phyloP scores from a whole-genome alignment of 2,888 invertebrate genomes.

The Dione vanillae region DNA sequence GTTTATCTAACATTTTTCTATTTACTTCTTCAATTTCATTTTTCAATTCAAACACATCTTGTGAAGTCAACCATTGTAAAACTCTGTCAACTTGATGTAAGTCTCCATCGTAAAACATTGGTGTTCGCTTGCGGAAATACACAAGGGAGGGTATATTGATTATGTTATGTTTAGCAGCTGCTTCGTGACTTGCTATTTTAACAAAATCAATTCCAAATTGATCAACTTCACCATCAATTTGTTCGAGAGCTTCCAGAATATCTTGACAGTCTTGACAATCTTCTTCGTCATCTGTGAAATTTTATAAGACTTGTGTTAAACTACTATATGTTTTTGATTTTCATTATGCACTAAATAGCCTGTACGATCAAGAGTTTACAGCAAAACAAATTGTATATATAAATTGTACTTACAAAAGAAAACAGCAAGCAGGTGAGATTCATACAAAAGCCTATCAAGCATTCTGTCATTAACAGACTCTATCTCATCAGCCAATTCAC shows the following conservation, averaged over 20 bases:
- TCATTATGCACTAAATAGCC: no score
- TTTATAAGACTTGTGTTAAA: not conserved
- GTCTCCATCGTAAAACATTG: conserved; percentile 95
- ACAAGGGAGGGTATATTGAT: conserved; percentile 93
- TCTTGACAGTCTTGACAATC: conserved; percentile 96
- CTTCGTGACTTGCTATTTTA: conserved; percentile 92
- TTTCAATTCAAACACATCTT: conserved; percentile 97
- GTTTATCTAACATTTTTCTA: conserved; percentile 97
- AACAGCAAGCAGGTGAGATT: conserved; percentile 94
- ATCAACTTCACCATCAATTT: conserved; percentile 97
- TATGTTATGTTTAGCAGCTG: conserved; percentile 92
- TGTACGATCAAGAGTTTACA: not conserved
- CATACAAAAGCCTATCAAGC: conserved; percentile 92
- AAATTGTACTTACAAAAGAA: conserved; percentile 90
- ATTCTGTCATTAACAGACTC: conserved; percentile 96
- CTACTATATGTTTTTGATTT: no score
- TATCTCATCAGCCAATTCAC: conserved; percentile 96
- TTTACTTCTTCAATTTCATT: conserved; percentile 99
- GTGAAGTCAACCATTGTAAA: conserved; percentile 95
- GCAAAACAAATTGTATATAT: no score
- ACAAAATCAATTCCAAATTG: conserved; percentile 97
- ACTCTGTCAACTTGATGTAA: conserved; percentile 93
- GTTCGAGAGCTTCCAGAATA: conserved; percentile 94
- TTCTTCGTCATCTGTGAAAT: conserved; percentile 87
- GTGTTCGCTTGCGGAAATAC: conserved; percentile 92